Percentiles rank a stretch among this genome's conserved stretches.
Conservation (phyloP, 2,113 vertebrate species). For the Uria aalge region DNA sequence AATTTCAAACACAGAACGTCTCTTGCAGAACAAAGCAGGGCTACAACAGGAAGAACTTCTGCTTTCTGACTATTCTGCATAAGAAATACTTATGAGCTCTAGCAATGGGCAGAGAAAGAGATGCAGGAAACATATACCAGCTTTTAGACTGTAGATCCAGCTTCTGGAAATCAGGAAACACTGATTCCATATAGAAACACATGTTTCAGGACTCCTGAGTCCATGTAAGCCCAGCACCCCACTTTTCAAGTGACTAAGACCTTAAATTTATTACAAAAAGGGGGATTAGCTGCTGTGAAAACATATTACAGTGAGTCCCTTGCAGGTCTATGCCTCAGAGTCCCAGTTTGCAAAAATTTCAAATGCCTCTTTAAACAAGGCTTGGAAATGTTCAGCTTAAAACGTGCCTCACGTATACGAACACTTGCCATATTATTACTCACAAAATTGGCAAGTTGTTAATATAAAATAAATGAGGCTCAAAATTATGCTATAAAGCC, state of each 20-base stretch:
- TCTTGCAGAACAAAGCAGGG: neutral
- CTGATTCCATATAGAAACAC: neutral
- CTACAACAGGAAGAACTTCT: neutral
- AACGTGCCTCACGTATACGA: neutral
- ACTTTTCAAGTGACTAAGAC: neutral
- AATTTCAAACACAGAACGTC: neutral
- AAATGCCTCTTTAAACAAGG: neutral
- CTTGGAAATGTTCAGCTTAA: neutral
- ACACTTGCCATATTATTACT: neutral
- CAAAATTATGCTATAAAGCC: conserved; percentile 22
- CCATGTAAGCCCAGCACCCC: neutral
- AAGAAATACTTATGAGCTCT: neutral
- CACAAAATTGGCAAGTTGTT: conserved; percentile 29
- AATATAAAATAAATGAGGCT: conserved; percentile 42
- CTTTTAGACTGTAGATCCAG: neutral
- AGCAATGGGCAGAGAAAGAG: neutral
- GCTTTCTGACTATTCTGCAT: neutral
- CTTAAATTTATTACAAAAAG: neutral
- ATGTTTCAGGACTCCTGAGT: neutral
- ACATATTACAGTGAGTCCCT: neutral
- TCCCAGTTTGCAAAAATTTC: neutral
- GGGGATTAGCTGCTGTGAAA: neutral
- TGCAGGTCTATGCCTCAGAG: neutral
- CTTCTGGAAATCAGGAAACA: neutral
- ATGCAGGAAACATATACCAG: neutral